Evolutionary conservation across 2,797 vertebrate genomes (phyloP).

Genomic region (Phoebastria nigripes): DNA sequence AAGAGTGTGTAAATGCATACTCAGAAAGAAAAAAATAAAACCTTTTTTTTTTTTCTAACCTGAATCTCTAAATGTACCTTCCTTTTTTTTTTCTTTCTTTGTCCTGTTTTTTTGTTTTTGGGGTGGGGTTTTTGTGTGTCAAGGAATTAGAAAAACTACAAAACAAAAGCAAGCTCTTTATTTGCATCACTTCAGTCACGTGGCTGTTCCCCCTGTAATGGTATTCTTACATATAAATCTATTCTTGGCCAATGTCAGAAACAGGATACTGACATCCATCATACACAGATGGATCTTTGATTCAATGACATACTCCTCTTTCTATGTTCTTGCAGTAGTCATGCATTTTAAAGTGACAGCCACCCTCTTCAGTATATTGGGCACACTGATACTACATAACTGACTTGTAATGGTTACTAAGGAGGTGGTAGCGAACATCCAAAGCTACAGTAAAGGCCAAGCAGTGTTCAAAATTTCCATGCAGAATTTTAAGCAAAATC

Average conservation of each 20-base stretch:
- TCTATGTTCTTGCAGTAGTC: background rate
- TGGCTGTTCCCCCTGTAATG: background rate
- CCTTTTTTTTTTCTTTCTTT: accelerated
- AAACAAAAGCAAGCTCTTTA: background rate
- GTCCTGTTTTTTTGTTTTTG: accelerated
- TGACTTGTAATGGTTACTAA: background rate
- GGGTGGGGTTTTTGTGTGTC: accelerated
- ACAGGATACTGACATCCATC: background rate
- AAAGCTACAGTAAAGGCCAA: background rate
- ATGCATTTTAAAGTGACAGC: background rate
- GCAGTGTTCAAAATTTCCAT: background rate
- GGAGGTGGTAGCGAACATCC: background rate
- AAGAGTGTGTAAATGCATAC: background rate
- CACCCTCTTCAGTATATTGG: background rate
- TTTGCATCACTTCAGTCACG: background rate
- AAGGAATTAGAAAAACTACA: background rate
- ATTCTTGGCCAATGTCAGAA: background rate
- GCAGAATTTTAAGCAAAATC: background rate
- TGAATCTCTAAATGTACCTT: background rate
- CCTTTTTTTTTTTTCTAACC: accelerated
- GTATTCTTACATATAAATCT: background rate
- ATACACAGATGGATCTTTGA: background rate
- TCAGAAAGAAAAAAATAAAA: background rate
- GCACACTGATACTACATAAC: background rate
- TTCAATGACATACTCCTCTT: background rate